Evolutionary conservation across 2,113 vertebrate species (phyloP).

Genomic region (Baryphthengus martii): DNA sequence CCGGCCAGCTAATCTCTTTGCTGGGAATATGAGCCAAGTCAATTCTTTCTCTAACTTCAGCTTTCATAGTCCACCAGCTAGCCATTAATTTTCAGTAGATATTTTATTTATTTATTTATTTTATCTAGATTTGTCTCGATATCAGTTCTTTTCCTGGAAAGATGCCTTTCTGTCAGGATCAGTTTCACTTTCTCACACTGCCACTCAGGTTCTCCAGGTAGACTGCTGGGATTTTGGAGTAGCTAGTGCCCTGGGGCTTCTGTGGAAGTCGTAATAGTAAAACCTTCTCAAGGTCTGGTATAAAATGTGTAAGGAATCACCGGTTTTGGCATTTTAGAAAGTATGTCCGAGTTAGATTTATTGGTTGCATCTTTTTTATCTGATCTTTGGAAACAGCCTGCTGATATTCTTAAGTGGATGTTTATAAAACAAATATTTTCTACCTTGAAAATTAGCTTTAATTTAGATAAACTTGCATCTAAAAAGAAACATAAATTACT

Average conservation of each 20-base stretch:
- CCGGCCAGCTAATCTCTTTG: neutral
- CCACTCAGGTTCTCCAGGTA: neutral
- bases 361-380: neutral
- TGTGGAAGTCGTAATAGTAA: neutral
- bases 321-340: neutral
- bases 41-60: neutral
- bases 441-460: neutral
- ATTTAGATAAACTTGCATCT: neutral
- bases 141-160: neutral
- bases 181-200: fast-evolving
- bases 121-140: neutral
- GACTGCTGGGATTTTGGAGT: neutral
- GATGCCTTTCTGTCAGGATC: neutral
- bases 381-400: neutral
- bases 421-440: neutral
- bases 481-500: neutral
- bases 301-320: neutral
- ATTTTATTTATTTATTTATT: neutral
- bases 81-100: neutral
- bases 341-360: neutral
- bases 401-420: neutral
- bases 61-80: neutral
- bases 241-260: neutral
- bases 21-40: neutral
- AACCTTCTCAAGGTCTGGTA: neutral